These are phyloP conservation scores for Enteromius fasciolatus DNA, from an alignment of 2,797 vertebrate genomes.

Conservation along the genomic window DNA sequence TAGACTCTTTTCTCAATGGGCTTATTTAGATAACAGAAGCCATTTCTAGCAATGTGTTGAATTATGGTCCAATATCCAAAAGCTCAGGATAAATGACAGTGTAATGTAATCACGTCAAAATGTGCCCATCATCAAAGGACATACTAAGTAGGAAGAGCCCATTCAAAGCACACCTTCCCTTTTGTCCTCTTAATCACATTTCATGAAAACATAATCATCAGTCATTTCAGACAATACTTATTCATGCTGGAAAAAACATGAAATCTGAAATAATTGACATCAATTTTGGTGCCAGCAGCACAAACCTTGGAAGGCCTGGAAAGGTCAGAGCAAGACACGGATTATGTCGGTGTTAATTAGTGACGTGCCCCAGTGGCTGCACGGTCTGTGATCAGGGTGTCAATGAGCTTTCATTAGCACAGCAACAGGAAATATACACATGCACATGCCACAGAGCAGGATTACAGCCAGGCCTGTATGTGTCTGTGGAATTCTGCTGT, in stretches of 20 bases:
- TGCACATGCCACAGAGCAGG: not conserved
- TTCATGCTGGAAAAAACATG: not conserved
- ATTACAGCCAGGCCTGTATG: not conserved
- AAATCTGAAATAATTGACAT: constrained; percentile 37
- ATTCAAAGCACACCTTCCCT: constrained; percentile 21
- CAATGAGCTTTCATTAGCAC: constrained; percentile 53
- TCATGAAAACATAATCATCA: constrained; percentile 25
- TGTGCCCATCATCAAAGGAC: not conserved
- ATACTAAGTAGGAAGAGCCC: not conserved
- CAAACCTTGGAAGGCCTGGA: constrained; percentile 26
- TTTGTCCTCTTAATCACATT: constrained; percentile 29
- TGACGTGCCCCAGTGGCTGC: constrained; percentile 45
- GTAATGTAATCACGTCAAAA: constrained; percentile 4
- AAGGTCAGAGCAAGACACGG: constrained; percentile 44
- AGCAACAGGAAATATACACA: constrained; percentile 48
- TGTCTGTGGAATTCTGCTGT: not conserved
- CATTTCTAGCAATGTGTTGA: not conserved
- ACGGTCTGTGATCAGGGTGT: constrained; percentile 46
- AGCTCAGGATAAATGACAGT: not conserved
- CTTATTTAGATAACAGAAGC: not conserved
- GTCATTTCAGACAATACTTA: constrained; percentile 31
- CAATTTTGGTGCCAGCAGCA: constrained; percentile 23
- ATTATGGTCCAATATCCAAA: not conserved
- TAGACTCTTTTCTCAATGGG: not conserved
- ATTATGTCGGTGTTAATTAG: constrained; percentile 54